Conservation (phyloP, 2,888 invertebrate genomes). For the Hofmannophila pseudospretella region DNA sequence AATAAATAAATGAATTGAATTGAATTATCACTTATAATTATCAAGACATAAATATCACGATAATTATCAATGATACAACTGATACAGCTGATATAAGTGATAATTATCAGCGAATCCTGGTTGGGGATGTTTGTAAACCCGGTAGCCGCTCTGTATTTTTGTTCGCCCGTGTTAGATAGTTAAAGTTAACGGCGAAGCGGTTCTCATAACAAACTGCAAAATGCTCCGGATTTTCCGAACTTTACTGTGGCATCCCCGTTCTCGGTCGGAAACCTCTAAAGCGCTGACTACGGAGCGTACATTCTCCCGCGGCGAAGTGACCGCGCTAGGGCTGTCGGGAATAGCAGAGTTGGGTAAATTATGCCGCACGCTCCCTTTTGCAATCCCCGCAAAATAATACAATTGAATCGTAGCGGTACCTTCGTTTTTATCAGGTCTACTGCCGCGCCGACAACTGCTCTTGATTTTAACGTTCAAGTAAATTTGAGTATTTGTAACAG, state of each 20-base stretch:
- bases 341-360: conserved; percentile 68
- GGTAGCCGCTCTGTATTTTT: conserved; percentile 36
- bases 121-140: too few species aligned
- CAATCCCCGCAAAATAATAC: conserved; percentile 66
- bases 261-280: conserved; percentile 63
- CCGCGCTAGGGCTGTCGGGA: conserved; percentile 64
- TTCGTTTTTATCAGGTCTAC: conserved; percentile 51
- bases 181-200: conserved; percentile 48
- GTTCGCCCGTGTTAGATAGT: conserved; percentile 55
- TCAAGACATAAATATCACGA: too few species aligned
- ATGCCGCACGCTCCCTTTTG: conserved; percentile 62
- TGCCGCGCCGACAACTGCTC: conserved; percentile 14
- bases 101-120: too few species aligned
- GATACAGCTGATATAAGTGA: too few species aligned
- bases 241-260: conserved; percentile 56
- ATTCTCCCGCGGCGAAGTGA: conserved; percentile 58
- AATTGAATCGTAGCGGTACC: conserved; percentile 58
- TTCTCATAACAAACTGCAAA: conserved; percentile 65
- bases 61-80: too few species aligned
- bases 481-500: neutral
- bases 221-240: conserved; percentile 68
- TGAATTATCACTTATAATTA: too few species aligned
- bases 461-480: neutral
- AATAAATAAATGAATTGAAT: too few species aligned
- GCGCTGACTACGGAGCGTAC: conserved; percentile 67